These are phyloP conservation scores for Arizona elegans DNA, from an alignment of 2,113 vertebrate species.

Conservation along the genomic window DNA sequence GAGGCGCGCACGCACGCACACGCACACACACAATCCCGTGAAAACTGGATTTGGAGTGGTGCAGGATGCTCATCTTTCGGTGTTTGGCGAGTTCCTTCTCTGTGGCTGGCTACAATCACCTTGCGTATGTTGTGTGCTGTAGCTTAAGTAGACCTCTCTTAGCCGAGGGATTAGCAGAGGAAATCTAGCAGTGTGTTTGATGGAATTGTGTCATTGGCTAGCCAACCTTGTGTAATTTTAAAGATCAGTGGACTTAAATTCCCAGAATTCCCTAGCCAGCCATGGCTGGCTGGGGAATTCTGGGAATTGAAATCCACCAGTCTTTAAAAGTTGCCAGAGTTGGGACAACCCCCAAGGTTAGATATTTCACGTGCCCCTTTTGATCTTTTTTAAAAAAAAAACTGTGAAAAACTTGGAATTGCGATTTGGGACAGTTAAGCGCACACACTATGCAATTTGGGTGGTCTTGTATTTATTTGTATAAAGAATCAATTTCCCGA, in stretches of 20 bases:
- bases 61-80: background rate
- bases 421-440: constrained; percentile 75
- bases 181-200: constrained; percentile 46
- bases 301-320: background rate
- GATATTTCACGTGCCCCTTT: constrained; percentile 44
- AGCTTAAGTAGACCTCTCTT: constrained; percentile 39
- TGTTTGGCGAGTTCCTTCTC: background rate
- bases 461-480: constrained; percentile 86
- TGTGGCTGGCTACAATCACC: background rate
- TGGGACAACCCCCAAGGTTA: background rate
- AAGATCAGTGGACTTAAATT: background rate
- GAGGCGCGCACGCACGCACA: too few species aligned
- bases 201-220: background rate
- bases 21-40: background rate
- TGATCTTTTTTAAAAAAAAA: constrained; percentile 45
- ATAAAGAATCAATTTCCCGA: constrained; percentile 64
- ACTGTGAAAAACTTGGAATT: constrained; percentile 75
- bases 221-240: background rate
- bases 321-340: background rate
- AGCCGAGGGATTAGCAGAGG: constrained; percentile 49
- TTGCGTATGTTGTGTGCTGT: constrained; percentile 34
- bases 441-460: constrained; percentile 90
- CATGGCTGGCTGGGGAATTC: background rate
- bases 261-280: background rate
- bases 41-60: background rate